Evolutionary conservation across 2,888 invertebrate species (phyloP).

Genomic region (Tiphia femorata): DNA sequence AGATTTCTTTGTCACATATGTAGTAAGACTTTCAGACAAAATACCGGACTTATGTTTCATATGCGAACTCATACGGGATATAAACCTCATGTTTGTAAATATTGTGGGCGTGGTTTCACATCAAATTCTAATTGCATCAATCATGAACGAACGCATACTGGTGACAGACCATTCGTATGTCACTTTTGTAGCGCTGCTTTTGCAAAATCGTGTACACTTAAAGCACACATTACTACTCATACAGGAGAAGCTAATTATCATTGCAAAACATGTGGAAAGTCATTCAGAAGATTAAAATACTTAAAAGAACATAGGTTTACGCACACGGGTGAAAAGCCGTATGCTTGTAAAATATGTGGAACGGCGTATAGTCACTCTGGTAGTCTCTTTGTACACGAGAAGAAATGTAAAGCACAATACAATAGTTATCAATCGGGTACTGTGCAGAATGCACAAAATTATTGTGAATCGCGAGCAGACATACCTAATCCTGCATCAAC

Average conservation of each 20-base stretch:
- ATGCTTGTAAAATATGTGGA: slow-evolving; percentile 61
- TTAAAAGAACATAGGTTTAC: slow-evolving; percentile 61
- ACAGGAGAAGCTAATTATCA: slow-evolving; percentile 65
- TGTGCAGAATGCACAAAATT: slow-evolving; percentile 34
- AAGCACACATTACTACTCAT: slow-evolving; percentile 63
- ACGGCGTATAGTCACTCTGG: slow-evolving; percentile 63
- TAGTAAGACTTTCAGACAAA: slow-evolving; percentile 62
- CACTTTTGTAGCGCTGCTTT: slow-evolving; percentile 63
- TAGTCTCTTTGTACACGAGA: slow-evolving; percentile 62
- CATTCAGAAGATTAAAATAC: slow-evolving; percentile 59
- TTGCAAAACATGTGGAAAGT: slow-evolving; percentile 64
- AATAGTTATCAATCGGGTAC: slow-evolving; percentile 36
- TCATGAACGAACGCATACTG: slow-evolving; percentile 63
- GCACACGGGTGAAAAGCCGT: slow-evolving; percentile 63
- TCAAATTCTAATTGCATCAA: slow-evolving; percentile 63
- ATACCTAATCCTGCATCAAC: slow-evolving; percentile 8
- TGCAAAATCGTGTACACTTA: slow-evolving; percentile 62
- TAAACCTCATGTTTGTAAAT: slow-evolving; percentile 62
- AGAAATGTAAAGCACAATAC: slow-evolving; percentile 56
- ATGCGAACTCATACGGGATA: slow-evolving; percentile 64
- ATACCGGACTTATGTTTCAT: slow-evolving; percentile 62
- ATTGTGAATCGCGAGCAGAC: slow-evolving; percentile 22
- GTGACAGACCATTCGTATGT: slow-evolving; percentile 61
- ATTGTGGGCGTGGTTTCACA: slow-evolving; percentile 61
- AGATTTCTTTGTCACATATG: slow-evolving; percentile 62